phyloP scores from a whole-genome alignment of 1,140 invertebrate genomes.

The Neodiprion lecontei region DNA sequence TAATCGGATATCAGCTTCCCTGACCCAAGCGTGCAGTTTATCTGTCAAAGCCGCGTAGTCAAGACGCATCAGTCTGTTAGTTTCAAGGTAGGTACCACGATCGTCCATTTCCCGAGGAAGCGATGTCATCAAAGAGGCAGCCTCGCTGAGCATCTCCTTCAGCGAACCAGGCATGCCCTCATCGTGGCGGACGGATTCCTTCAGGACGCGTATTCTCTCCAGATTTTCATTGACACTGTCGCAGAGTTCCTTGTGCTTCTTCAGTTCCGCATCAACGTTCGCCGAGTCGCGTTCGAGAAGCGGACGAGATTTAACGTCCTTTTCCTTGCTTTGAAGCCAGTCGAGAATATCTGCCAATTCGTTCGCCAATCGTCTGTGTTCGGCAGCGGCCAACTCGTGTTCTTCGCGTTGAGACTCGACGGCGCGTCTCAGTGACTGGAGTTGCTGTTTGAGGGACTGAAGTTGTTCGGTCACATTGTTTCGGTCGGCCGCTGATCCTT shows the following conservation, averaged over 20 bases:
- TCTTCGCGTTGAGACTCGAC: conserved; percentile 87
- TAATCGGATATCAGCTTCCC: conserved; percentile 80
- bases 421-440: conserved; percentile 78
- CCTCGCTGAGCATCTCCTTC: conserved; percentile 84
- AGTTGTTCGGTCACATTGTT: conserved; percentile 88
- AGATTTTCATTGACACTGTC: conserved; percentile 76
- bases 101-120: conserved; percentile 82
- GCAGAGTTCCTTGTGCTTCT: conserved; percentile 77
- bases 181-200: conserved; percentile 74
- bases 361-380: conserved; percentile 80
- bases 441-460: conserved; percentile 84
- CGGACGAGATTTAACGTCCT: conserved; percentile 80
- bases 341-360: conserved; percentile 84
- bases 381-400: conserved; percentile 86
- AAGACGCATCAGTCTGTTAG: conserved; percentile 79
- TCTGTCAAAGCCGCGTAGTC: conserved; percentile 76
- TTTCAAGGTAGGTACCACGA: conserved; percentile 78
- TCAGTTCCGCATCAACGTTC: conserved; percentile 82
- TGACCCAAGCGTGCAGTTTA: conserved; percentile 85
- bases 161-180: conserved; percentile 79
- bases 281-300: conserved; percentile 78
- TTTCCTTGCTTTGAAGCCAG: conserved; percentile 86
- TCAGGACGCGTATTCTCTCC: conserved; percentile 72
- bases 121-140: conserved; percentile 76
- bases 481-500: conserved; percentile 84